A percentile compares a stretch with the other conserved stretches of the same genome.
Conservation (phyloP, 2,797 vertebrate genomes). For the Mycteria americana region DNA sequence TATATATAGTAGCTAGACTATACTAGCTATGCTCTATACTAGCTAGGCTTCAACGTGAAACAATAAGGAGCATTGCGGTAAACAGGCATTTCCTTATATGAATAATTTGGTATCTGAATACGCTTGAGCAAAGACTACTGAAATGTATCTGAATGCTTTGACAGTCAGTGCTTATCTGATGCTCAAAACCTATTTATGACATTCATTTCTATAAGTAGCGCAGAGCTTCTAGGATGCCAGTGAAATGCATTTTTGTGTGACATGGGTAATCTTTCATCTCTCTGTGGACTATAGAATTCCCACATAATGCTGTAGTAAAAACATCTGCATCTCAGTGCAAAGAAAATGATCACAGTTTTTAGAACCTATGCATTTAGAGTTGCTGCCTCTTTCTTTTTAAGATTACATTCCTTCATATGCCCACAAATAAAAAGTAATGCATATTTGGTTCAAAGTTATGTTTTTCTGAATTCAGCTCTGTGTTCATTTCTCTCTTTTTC, state of each 20-base stretch:
- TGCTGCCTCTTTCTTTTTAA: background rate
- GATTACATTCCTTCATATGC: background rate
- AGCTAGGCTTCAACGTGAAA: background rate
- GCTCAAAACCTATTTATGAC: conserved; percentile 3
- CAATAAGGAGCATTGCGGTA: background rate
- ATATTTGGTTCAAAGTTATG: background rate
- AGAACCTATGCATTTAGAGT: background rate
- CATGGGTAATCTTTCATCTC: conserved; percentile 5
- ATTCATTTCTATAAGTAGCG: conserved; percentile 21
- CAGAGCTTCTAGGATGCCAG: background rate
- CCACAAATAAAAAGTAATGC: background rate
- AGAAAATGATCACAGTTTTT: background rate
- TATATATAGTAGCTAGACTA: background rate
- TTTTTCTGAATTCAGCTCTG: background rate
- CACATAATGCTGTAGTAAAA: background rate
- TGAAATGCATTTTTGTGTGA: conserved; percentile 20
- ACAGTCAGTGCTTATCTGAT: background rate
- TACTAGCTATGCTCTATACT: background rate
- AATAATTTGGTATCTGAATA: background rate
- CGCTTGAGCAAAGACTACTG: background rate
- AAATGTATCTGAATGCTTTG: background rate
- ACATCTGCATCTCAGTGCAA: background rate
- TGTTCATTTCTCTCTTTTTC: background rate
- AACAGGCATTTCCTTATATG: conserved; percentile 6
- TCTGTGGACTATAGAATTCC: background rate